phyloP scores from a whole-genome alignment of 2,888 invertebrate genomes.

The Nephrotoma flavescens region DNA sequence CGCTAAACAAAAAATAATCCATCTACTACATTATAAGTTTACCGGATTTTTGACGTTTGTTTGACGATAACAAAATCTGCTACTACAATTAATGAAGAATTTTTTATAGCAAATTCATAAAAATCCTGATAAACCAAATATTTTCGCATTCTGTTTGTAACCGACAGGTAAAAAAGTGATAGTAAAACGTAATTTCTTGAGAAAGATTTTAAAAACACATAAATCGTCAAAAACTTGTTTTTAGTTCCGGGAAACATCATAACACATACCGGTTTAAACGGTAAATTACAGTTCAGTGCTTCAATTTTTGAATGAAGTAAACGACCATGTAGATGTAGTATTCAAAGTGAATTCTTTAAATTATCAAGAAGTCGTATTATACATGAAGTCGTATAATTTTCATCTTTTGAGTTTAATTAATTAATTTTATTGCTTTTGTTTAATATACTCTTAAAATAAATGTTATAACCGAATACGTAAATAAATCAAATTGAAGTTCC shows the following conservation, averaged over 20 bases:
- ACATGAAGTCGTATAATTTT: background rate
- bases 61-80: no score
- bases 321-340: background rate
- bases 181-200: no score
- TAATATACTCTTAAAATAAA: background rate
- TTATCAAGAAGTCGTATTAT: background rate
- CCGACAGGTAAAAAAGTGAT: no score
- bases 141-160: no score
- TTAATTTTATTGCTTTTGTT: background rate
- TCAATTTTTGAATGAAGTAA: background rate
- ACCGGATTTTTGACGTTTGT: no score
- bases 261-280: background rate
- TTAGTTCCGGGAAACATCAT: background rate
- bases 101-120: no score
- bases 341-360: background rate
- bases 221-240: no score
- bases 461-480: background rate
- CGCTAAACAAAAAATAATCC: no score
- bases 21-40: no score
- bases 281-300: background rate
- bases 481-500: background rate
- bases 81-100: no score
- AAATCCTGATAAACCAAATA: no score
- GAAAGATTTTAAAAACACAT: no score
- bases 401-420: background rate